These are phyloP conservation scores for Pagrus major DNA, from an alignment of 2,113 vertebrate species.

Conservation along the genomic window DNA sequence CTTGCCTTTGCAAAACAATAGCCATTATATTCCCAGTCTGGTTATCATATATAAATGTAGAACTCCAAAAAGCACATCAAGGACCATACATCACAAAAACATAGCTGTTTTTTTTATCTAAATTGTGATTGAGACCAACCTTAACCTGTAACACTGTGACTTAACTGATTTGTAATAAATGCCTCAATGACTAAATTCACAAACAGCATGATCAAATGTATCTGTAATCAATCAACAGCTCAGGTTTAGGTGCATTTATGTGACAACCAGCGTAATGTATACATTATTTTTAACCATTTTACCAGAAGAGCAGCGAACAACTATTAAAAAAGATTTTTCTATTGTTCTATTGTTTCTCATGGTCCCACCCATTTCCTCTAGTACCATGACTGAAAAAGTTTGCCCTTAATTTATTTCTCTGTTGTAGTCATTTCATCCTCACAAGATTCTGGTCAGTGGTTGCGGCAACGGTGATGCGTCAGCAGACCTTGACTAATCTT, in stretches of 20 bases:
- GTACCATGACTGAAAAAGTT: slow-evolving; percentile 17
- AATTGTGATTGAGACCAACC: slow-evolving; percentile 2
- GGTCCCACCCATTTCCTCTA: slow-evolving; percentile 59
- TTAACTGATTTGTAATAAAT: not conserved
- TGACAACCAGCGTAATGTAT: not conserved
- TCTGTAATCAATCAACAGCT: not conserved
- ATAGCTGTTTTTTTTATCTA: slow-evolving; percentile 15
- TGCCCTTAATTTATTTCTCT: slow-evolving; percentile 32
- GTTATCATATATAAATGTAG: slow-evolving; percentile 42
- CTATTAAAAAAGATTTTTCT: slow-evolving; percentile 9
- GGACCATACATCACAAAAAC: slow-evolving; percentile 9
- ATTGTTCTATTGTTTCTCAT: slow-evolving; percentile 53
- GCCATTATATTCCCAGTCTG: slow-evolving; percentile 62
- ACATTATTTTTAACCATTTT: slow-evolving; percentile 11
- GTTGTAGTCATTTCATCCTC: slow-evolving; percentile 36
- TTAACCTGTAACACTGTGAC: not conserved
- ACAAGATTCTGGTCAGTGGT: slow-evolving; percentile 41
- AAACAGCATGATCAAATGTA: not conserved
- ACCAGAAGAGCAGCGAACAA: slow-evolving; percentile 31
- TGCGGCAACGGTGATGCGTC: slow-evolving; percentile 36
- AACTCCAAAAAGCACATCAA: slow-evolving; percentile 41
- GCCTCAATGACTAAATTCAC: not conserved
- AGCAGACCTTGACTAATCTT: slow-evolving; percentile 47
- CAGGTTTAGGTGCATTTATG: not conserved
- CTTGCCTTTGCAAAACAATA: slow-evolving; percentile 77